Percentiles rank a stretch among this genome's conserved stretches.
Evolutionary conservation across 2,113 vertebrate species (phyloP).

Genomic region (Octodon degus): DNA sequence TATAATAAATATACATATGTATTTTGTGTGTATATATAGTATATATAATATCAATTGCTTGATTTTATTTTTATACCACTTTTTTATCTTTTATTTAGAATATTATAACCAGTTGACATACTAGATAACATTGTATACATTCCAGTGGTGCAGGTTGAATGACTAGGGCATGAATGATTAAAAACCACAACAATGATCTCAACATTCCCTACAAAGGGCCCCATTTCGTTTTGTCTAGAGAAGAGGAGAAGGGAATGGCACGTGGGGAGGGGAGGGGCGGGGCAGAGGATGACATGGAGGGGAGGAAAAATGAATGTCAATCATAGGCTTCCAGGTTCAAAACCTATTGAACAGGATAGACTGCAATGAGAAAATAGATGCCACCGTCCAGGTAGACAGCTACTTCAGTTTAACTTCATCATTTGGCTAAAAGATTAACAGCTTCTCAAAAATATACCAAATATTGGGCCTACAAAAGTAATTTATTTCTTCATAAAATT

Average conservation of each 20-base stretch:
- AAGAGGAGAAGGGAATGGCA: not conserved
- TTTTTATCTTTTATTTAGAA: constrained; percentile 90
- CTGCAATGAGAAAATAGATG: constrained; percentile 91
- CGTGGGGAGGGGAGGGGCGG: not conserved
- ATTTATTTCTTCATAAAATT: constrained; percentile 90
- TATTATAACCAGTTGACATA: constrained; percentile 89
- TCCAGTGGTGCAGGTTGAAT: constrained; percentile 91
- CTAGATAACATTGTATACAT: constrained; percentile 90
- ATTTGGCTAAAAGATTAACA: constrained; percentile 86
- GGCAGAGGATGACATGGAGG: constrained; percentile 59
- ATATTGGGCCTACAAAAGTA: constrained; percentile 91
- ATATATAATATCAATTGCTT: no score
- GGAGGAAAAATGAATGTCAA: constrained; percentile 41
- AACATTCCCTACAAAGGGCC: constrained; percentile 86
- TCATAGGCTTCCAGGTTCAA: constrained; percentile 61
- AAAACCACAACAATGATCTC: constrained; percentile 84
- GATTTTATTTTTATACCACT: constrained; percentile 78
- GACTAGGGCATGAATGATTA: constrained; percentile 85
- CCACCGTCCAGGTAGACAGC: constrained; percentile 87
- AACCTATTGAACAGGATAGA: constrained; percentile 83
- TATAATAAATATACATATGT: not conserved
- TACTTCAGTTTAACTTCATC: constrained; percentile 84
- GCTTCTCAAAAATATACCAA: constrained; percentile 92
- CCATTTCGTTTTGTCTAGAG: constrained; percentile 71
- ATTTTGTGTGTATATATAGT: no score